Evolutionary conservation across 2,888 invertebrate genomes (phyloP).

Genomic region (Agrotis ipsilon): DNA sequence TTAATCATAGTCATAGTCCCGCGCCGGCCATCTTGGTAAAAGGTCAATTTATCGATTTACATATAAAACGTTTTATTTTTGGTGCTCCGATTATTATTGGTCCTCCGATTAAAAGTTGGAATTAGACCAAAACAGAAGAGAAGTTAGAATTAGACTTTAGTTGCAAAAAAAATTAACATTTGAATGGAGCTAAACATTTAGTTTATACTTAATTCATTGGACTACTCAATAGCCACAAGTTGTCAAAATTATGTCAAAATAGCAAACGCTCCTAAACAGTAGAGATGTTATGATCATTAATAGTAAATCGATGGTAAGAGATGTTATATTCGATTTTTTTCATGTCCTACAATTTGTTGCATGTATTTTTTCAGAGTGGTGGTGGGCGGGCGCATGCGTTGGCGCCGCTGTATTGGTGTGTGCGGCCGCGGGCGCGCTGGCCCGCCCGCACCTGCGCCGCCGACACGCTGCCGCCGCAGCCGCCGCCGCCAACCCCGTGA

Average conservation of each 20-base stretch:
- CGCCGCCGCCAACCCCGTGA: slow-evolving; percentile 86
- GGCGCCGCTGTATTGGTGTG: slow-evolving; percentile 86
- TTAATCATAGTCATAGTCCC: too few relatives aligned
- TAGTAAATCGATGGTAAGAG: not conserved
- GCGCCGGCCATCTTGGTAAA: too few relatives aligned
- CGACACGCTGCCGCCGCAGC: slow-evolving; percentile 81
- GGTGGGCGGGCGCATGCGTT: slow-evolving; percentile 90
- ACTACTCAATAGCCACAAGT: not conserved
- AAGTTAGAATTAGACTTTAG: too few relatives aligned
- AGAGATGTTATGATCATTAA: not conserved
- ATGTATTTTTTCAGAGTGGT: slow-evolving; percentile 84
- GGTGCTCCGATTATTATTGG: too few relatives aligned
- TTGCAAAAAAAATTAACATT: too few relatives aligned
- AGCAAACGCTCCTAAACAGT: not conserved
- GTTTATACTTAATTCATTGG: not conserved
- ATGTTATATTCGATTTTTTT: not conserved
- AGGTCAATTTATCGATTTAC: too few relatives aligned
- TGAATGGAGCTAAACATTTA: not conserved
- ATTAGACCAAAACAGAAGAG: too few relatives aligned
- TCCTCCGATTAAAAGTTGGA: too few relatives aligned
- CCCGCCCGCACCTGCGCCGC: slow-evolving; percentile 86
- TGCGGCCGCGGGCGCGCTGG: slow-evolving; percentile 88
- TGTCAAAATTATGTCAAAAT: not conserved
- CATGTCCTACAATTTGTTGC: slow-evolving; percentile 16
- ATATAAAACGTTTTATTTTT: too few relatives aligned